Evolutionary conservation across 1,140 invertebrate species (phyloP).

Genomic region (Diuraphis noxia): DNA sequence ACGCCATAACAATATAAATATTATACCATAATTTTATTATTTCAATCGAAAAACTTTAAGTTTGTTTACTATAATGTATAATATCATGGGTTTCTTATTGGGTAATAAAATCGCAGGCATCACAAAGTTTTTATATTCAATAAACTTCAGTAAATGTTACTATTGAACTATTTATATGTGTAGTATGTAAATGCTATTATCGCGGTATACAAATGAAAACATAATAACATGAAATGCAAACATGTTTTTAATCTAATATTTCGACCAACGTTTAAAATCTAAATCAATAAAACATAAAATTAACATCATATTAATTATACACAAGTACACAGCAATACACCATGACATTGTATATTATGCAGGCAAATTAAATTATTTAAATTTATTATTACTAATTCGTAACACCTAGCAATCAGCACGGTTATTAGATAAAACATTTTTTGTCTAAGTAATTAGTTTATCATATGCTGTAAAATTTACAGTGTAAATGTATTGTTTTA

Average conservation of each 20-base stretch:
- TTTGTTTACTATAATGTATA: constrained; percentile 2
- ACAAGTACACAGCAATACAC: not conserved
- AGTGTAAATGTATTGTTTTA: not conserved
- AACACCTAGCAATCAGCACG: not conserved
- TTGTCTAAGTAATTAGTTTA: no score
- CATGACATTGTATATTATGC: not conserved
- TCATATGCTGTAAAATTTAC: no score
- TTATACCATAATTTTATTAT: not conserved
- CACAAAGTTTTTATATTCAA: not conserved
- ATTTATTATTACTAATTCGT: not conserved
- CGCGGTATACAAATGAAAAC: not conserved
- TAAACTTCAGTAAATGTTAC: not conserved
- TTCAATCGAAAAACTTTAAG: not conserved
- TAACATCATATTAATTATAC: not conserved
- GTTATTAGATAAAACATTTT: not conserved
- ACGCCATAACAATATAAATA: not conserved
- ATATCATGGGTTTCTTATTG: not conserved
- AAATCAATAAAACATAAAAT: not conserved
- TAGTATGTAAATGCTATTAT: not conserved
- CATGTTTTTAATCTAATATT: not conserved
- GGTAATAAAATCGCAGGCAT: not conserved
- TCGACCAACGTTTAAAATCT: not conserved
- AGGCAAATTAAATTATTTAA: not conserved
- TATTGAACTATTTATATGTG: not conserved
- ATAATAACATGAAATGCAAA: not conserved